Conservation (phyloP, 1,140 invertebrate species). For the Steinernema khuongi region DNA sequence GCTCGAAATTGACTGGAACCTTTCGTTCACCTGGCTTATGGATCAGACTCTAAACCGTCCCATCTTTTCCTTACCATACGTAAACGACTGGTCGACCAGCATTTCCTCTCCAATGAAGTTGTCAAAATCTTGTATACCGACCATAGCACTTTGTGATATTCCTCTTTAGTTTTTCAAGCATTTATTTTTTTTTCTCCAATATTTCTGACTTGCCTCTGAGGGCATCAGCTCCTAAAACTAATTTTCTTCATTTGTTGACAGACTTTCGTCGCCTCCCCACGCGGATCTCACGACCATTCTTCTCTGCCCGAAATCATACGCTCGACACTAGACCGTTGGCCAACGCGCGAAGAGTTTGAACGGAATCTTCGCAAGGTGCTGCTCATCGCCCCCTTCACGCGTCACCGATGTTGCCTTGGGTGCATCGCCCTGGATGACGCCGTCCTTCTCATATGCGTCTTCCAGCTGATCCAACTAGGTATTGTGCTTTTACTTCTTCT, state of each 20-base stretch:
- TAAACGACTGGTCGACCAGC: too few relatives aligned
- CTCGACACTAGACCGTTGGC: not conserved
- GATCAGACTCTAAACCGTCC: too few relatives aligned
- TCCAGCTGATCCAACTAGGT: slow-evolving; percentile 5
- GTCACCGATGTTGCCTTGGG: not conserved
- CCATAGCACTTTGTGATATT: too few relatives aligned
- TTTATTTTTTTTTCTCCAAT: too few relatives aligned
- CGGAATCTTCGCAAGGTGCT: not conserved
- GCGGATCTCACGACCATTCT: not conserved
- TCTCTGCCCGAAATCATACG: not conserved
- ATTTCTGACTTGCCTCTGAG: too few relatives aligned
- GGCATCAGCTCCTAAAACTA: too few relatives aligned
- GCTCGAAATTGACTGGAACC: too few relatives aligned
- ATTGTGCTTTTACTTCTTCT: not conserved
- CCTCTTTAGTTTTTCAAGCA: too few relatives aligned
- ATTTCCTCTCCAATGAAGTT: too few relatives aligned
- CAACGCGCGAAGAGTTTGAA: not conserved
- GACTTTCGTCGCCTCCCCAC: not conserved
- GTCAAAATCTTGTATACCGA: too few relatives aligned
- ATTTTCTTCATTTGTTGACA: not conserved
- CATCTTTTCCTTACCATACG: too few relatives aligned
- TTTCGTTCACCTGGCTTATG: too few relatives aligned
- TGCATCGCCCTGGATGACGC: slow-evolving; percentile 14
- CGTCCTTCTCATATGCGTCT: not conserved
- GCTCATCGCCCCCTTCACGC: not conserved